Evolutionary conservation across 2,888 invertebrate genomes (phyloP), one percentile per base, ranked within the genome.

Genomic region (Ectropis crepuscularia): DNA sequence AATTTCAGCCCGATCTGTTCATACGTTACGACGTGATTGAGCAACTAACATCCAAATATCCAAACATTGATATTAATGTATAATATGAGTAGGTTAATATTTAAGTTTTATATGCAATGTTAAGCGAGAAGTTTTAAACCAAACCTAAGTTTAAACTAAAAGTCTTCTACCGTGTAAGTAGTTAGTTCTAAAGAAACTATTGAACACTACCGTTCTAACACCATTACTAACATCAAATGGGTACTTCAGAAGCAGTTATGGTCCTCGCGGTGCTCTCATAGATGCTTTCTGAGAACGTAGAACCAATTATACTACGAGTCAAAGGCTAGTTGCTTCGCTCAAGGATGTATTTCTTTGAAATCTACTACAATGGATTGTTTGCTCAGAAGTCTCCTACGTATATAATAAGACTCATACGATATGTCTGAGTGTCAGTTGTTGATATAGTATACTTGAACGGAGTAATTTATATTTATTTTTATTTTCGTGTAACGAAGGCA

Each of bases 221-320:
- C 55, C 46, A 10, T 55, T 46, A 39, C 47, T 12, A 47, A 47
- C 55, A 47, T 55, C 10, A 47, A 55, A 47, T 47, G 41, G 41
- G 41, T 28, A 47, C 55, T 55, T 55, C 38, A 55, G 47, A n/a
- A 39, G 47, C 47, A 10, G 55, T 54, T 38, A 37, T 54, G 38
- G 5, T 7, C 9, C 55, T 28, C 41, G 38, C 12, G 5, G 41
- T 16, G 39, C 55, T 47, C 28, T 47, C 39, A 6, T 38, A 7
- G 47, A 41, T 55, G 47, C 47, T 7, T 55, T 47, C 47, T 8
- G 6, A 47, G 55, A 47, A 55, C 12, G 46, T 47, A 12, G 39
- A 55, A 38, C 55, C 55, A 55, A 55, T 55, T 47, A 55, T 5
- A 12, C 12, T 10, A 38, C 38, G n/a, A 46, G 38, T 47, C 55